phyloP scores from a whole-genome alignment of 2,797 vertebrate genomes.

The Hippocampus kuda region DNA sequence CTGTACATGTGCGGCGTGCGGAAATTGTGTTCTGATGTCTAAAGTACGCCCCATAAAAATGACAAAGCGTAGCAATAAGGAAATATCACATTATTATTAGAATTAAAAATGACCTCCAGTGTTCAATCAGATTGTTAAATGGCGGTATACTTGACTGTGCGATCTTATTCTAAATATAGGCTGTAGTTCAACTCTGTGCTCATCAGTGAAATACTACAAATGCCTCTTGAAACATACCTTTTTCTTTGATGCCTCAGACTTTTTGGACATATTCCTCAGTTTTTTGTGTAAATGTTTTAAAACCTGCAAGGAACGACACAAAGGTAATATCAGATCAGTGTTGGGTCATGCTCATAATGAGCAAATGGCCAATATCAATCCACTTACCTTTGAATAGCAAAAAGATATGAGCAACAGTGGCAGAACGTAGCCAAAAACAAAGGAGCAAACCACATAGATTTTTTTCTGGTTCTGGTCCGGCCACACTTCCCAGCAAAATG shows the following conservation, averaged over 20 bases:
- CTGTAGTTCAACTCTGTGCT: neutral
- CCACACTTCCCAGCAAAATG: constrained; percentile 96
- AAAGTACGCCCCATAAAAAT: too few species aligned
- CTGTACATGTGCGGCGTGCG: neutral
- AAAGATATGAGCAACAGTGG: constrained; percentile 92
- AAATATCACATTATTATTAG: too few species aligned
- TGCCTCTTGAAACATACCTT: constrained; percentile 71
- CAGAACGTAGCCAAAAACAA: constrained; percentile 91
- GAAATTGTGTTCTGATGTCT: neutral
- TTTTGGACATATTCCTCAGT: constrained; percentile 92
- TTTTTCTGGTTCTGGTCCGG: constrained; percentile 75
- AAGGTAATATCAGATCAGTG: neutral
- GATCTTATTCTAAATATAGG: neutral
- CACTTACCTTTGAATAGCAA: constrained; percentile 91
- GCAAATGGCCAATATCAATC: neutral
- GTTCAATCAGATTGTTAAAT: neutral
- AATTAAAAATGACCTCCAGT: neutral
- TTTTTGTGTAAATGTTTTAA: constrained; percentile 96
- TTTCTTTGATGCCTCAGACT: constrained; percentile 96
- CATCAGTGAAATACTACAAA: neutral
- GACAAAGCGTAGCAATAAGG: too few species aligned
- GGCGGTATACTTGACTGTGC: neutral
- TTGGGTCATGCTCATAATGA: neutral
- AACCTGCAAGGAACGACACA: constrained; percentile 70
- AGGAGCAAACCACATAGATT: constrained; percentile 85